Conservation (phyloP, 2,113 vertebrate genomes). For the Ramphastos sulfuratus region DNA sequence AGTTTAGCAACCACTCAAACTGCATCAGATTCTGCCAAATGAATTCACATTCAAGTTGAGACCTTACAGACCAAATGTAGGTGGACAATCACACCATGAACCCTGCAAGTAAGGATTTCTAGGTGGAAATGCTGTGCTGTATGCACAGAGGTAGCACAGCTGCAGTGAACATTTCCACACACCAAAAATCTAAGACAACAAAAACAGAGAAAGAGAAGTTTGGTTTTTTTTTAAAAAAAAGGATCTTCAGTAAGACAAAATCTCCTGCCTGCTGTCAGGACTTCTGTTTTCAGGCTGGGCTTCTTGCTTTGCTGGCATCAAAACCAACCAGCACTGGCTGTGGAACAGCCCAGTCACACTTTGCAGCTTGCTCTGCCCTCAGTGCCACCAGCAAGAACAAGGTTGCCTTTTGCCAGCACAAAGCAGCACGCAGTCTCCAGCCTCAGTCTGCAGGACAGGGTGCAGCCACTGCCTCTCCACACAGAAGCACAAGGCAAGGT, state of each 20-base stretch:
- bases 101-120: neutral
- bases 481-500: neutral
- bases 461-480: neutral
- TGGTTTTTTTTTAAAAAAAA: neutral
- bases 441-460: neutral
- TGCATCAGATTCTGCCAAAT: neutral
- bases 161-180: neutral
- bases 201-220: neutral
- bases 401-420: slow-evolving; percentile 63
- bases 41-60: neutral
- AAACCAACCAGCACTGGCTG: neutral
- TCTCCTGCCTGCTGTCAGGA: slow-evolving; percentile 12
- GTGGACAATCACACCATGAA: neutral
- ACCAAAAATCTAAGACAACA: neutral
- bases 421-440: neutral
- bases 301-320: neutral
- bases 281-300: neutral
- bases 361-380: slow-evolving; percentile 66
- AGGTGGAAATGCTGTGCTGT: neutral
- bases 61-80: neutral
- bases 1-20: neutral
- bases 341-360: neutral
- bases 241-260: neutral
- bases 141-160: neutral
- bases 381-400: slow-evolving; percentile 61